A percentile compares a stretch with the other conserved stretches of the same genome.
Conservation (phyloP, 1,140 invertebrate species). For the Lepidurus apus region DNA sequence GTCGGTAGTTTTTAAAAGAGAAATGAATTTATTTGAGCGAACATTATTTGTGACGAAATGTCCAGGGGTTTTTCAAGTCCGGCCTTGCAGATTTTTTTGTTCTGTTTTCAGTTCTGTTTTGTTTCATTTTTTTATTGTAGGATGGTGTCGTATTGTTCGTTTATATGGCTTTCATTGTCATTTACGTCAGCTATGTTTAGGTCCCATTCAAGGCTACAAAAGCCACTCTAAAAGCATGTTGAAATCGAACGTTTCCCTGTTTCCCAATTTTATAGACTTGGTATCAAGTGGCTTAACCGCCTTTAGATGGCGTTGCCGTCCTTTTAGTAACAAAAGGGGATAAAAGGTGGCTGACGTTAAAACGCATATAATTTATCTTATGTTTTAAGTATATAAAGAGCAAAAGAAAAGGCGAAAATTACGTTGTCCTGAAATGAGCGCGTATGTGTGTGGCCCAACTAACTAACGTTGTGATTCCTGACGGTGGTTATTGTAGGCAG, state of each 20-base stretch:
- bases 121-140: too few relatives aligned
- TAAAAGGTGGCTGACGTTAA: neutral
- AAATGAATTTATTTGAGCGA: neutral
- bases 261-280: too few relatives aligned
- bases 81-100: neutral
- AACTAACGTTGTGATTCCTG: conserved; percentile 21
- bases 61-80: neutral
- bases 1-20: neutral
- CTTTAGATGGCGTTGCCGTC: too few relatives aligned
- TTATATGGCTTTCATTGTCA: neutral
- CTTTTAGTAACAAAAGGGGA: neutral
- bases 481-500: conserved; percentile 17
- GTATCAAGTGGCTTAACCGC: too few relatives aligned
- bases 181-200: neutral
- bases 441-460: conserved; percentile 1
- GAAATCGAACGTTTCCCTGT: too few relatives aligned
- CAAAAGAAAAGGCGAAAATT: neutral
- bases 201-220: neutral
- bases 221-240: too few relatives aligned
- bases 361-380: neutral
- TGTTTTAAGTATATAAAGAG: neutral
- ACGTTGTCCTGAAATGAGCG: neutral
- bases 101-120: neutral
- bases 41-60: neutral
- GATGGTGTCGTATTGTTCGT: too few relatives aligned